Base-by-base conservation (phyloP, 1,140 invertebrate species). In the Caenorhabditis remanei region DNA sequence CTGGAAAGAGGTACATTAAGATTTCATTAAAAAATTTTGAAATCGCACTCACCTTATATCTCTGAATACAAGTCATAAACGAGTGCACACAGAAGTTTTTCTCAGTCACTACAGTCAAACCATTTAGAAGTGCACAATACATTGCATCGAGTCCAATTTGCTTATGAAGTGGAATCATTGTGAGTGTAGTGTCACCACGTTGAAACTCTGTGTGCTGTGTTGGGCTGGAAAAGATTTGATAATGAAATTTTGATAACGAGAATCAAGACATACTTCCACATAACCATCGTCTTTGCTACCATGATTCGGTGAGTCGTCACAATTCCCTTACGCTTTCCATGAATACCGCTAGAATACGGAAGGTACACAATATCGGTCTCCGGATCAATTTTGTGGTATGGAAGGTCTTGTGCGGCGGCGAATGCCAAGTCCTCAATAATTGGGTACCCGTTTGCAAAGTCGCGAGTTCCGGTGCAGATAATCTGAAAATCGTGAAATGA, bases 341-440 rank as follows among this genome's bases (percentile, higher is more conserved):
- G 84, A 67, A 85, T 85, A 3, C 84, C 84, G 50, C 56, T 63
- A 13, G 56, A 63, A 32, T 85, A 85, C 1, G 84, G 84, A 4
- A 85, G 61, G 41, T 63, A 63, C 1, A 85, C 84, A 32, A 85
- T 65, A 50, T 85, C 84, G 9, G 41, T 48, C 21, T 85, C 84
- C 21, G 84, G 84, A 21, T 46, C 21, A 9, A 85, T 85, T 65
- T 65, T 14, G 3, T 56, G 84, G 8, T 41, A 67, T 19, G 84
- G 61, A 32, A 65, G 58, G 24, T 84, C 21, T 8, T 61, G 53
- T 7, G 24, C 32, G 58, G 53, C 53, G 16, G 82, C 61, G 13
- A 85, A 65, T 9, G 56, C 58, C 19, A 85, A n/a, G n/a, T 85
- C 84, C 0, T 61, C 56, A 19, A 85, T 61, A 19, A 85, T 85